These are phyloP conservation scores for Drosophila kurseongensis DNA, from an alignment of 1,140 invertebrate species.

Conservation along the genomic window DNA sequence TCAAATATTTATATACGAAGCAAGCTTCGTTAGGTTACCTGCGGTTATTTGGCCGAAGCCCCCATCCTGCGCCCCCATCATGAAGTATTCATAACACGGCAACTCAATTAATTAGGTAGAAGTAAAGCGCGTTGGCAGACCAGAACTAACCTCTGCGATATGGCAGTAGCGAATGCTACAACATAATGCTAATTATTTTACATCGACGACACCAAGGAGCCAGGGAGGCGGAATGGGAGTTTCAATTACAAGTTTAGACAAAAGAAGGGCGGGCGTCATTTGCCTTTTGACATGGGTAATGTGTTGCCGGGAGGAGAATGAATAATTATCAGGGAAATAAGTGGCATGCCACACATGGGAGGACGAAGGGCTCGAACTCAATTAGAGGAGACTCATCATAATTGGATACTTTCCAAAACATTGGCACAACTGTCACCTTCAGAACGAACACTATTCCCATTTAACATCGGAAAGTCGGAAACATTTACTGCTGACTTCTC, in stretches of 20 bases:
- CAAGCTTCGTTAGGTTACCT: constrained; percentile 68
- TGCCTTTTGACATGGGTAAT: constrained; percentile 57
- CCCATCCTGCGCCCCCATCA: constrained; percentile 21
- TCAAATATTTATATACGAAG: constrained; percentile 72
- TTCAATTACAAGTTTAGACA: constrained; percentile 72
- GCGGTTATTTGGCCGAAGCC: constrained; percentile 63
- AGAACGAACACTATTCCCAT: not conserved
- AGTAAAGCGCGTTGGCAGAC: constrained; percentile 46
- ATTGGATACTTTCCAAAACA: not conserved
- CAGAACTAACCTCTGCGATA: constrained; percentile 52
- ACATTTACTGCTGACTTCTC: not conserved
- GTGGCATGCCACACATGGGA: not conserved
- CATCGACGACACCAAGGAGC: constrained; percentile 24
- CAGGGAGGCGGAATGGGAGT: constrained; percentile 19
- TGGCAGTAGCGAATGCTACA: constrained; percentile 42
- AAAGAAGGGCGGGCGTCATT: constrained; percentile 28
- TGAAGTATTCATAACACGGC: constrained; percentile 77
- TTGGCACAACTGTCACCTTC: constrained; percentile 4
- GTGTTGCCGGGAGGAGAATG: constrained; percentile 59
- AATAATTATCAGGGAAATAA: constrained; percentile 52
- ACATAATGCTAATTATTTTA: constrained; percentile 76
- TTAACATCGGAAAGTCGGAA: not conserved
- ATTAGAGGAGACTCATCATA: constrained; percentile 13
- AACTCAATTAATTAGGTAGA: constrained; percentile 79
- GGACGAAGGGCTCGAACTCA: constrained; percentile 5